phyloP scores from a whole-genome alignment of 2,797 vertebrate genomes.

The Simalia tracyae region DNA sequence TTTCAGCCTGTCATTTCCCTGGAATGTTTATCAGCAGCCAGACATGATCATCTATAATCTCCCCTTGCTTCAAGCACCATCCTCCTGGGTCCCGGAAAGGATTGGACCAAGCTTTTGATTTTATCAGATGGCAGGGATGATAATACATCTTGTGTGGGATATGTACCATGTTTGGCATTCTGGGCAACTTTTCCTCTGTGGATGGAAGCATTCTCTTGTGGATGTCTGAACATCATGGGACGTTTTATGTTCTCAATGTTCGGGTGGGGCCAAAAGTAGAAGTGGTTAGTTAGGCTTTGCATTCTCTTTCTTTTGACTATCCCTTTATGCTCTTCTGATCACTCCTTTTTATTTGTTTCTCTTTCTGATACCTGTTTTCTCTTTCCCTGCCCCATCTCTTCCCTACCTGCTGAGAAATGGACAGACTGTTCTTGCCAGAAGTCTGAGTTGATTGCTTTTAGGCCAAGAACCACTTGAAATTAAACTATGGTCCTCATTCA shows the following conservation, averaged over 20 bases:
- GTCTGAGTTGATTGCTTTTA: not conserved
- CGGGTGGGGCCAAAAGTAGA: not conserved
- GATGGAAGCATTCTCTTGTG: not conserved
- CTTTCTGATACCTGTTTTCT: not conserved
- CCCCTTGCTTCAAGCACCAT: not conserved
- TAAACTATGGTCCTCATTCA: not conserved
- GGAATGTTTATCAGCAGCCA: not conserved
- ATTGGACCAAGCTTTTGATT: fast-evolving
- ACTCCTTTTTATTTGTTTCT: not conserved
- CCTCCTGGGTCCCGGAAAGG: not conserved
- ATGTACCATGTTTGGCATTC: not conserved
- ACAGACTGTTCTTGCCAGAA: not conserved
- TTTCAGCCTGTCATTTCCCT: not conserved
- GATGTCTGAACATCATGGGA: not conserved
- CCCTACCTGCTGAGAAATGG: not conserved
- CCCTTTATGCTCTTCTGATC: not conserved
- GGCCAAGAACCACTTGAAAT: not conserved
- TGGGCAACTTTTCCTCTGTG: not conserved
- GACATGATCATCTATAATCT: not conserved
- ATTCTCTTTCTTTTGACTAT: not conserved
- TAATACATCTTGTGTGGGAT: not conserved
- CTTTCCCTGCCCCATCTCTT: not conserved
- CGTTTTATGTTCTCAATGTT: not conserved
- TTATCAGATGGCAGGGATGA: not conserved
- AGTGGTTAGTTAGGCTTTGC: not conserved